Evolutionary conservation across 2,113 vertebrate species (phyloP), one percentile per base, ranked within the genome.

Genomic region (Pseudorasbora parva): DNA sequence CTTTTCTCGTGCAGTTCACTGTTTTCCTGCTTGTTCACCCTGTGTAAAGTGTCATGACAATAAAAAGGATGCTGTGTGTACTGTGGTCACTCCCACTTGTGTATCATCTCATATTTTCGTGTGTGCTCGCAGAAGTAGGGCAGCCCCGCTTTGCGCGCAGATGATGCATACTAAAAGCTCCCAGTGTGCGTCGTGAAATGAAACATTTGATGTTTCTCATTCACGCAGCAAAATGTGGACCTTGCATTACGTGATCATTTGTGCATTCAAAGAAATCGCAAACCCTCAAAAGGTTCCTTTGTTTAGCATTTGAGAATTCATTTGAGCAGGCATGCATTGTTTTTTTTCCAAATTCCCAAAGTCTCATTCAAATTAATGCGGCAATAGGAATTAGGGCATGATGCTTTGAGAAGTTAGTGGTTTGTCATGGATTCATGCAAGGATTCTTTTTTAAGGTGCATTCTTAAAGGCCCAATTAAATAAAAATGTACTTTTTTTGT

Each of bases 51-150:
- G 49, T 60, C 33, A 64, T 3, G 77, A 17, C 37, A 30, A 66
- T 79, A n/a, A 12, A 78, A 69, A 54, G 30, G 64, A 81, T 69
- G 21, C 21, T 81, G 27, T 64, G n/a, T 68, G 45, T 23, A 56
- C 62, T 41, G 41, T 59, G 60, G 56, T 81, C 86, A 83, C 84
- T 85, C 84, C 77, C 81, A 83, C 81, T 85, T 74, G 76, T 78
- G 75, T 76, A 71, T 85, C 71, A 25, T 77, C 21, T 73, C 25
- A 19, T 49, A 25, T 77, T 71, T 78, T 30, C 37, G 30, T 84
- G 59, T 45, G 66, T 64, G 83, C 68, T 45, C 10, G 12, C 69
- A 79, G 41, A 83, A 85, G 68, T 85, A 83, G 84, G 86, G 81
- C 84, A 87, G 81, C 49, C 19, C 23, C 8, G 25, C 60, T 27